These are phyloP conservation scores for Leptosomus discolor DNA, from an alignment of 2,113 vertebrate genomes.

Conservation along the genomic window DNA sequence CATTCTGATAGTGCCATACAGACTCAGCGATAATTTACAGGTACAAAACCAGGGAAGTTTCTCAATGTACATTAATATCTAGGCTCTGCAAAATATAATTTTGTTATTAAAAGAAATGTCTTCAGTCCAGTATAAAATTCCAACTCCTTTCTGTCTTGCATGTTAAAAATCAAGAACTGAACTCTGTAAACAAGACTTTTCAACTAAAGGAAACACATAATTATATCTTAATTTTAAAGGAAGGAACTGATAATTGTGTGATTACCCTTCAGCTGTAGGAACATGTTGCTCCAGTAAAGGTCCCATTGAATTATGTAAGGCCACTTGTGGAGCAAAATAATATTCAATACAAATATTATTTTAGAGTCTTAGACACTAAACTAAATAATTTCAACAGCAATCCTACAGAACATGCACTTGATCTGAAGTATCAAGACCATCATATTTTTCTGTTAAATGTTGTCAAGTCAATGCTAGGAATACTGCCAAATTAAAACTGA, in stretches of 20 bases:
- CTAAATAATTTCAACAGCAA: background rate
- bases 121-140: background rate
- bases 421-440: background rate
- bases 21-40: background rate
- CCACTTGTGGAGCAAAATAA: background rate
- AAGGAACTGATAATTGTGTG: constrained; percentile 39
- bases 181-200: background rate
- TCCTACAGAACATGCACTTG: background rate
- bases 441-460: background rate
- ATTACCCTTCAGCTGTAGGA: constrained; percentile 14
- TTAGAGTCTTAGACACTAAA: background rate
- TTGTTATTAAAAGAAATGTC: background rate
- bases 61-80: background rate
- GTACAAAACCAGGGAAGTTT: background rate
- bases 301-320: background rate
- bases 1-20: background rate
- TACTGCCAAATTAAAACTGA: background rate
- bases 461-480: background rate
- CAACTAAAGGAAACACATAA: constrained; percentile 26
- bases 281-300: constrained; percentile 6
- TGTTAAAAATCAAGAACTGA: constrained; percentile 11
- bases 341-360: background rate
- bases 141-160: background rate
- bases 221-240: constrained; percentile 40
- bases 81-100: background rate